Evolutionary conservation across 2,113 vertebrate genomes (phyloP), one percentile per base, ranked within the genome.

Genomic region (Ceyx margarethae): DNA sequence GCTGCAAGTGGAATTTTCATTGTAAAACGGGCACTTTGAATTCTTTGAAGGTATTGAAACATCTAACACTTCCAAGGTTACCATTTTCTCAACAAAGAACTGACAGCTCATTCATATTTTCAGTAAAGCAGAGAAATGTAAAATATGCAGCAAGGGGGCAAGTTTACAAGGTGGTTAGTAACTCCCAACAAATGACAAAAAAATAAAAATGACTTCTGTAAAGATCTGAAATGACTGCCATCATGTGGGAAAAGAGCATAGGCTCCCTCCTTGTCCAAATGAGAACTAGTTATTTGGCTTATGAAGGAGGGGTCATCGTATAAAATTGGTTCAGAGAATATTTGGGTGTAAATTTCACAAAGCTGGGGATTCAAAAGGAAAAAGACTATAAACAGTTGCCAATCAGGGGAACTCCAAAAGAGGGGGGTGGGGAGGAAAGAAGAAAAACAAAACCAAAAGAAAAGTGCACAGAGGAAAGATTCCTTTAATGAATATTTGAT

Each of bases 1-100:
- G 98, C 98, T 98, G 98, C 98, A 98, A 95, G 98, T 98, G 98
- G 98, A 97, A 97, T 98, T 98, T 98, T 98, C 98, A 98, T 98
- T 98, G 98, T 97, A 97, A 97, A 96, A 97, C 61, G 97, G 94
- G 97, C 96, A 97, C 96, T 97, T 97, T 80, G 83, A 97, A 98
- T 96, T 97, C 98, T 98, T 96, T 95, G 98, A 96, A 97, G 96
- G 96, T 97, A 98, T 97, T 97, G 97, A 96, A 97, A 97, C 96
- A 98, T 97, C 96, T 97, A 94, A 73, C 87, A 96, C 97, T 98
- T 98, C 97, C 97, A 98, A 97, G 95, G 96, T 98, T 98, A 98
- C 89, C 97, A 97, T 96, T 98, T 92, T 95, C 86, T 94, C 90
- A 97, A 97, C 97, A 97, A 97, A 97, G 89, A 97, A 98, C 97